A percentile compares a stretch with the other conserved stretches of the same genome.
These are phyloP conservation scores for Plectropomus leopardus DNA, from an alignment of 2,113 vertebrate genomes.

Conservation along the genomic window DNA sequence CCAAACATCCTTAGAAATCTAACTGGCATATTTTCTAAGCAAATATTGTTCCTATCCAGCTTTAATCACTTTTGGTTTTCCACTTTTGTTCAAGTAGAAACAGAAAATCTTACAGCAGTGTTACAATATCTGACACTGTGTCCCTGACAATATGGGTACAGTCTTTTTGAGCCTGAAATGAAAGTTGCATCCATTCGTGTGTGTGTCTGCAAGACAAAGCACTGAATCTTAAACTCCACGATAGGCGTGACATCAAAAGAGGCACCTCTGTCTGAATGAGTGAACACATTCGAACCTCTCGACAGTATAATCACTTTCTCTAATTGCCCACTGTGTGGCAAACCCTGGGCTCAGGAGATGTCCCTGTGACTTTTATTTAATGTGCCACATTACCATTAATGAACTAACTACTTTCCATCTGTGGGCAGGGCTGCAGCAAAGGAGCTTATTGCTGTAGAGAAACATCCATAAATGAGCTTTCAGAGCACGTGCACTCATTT, in stretches of 20 bases:
- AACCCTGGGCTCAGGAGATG: constrained; percentile 81
- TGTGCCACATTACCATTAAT: constrained; percentile 87
- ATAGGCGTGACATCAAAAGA: constrained; percentile 60
- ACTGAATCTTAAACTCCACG: constrained; percentile 45
- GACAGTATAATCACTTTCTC: constrained; percentile 85
- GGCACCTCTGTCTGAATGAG: constrained; percentile 77
- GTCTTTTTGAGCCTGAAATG: constrained; percentile 25
- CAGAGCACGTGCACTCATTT: constrained; percentile 53
- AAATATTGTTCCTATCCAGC: constrained; percentile 18
- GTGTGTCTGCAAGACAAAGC: constrained; percentile 38
- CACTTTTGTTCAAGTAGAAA: not conserved
- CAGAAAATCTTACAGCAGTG: not conserved
- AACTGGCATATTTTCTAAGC: constrained; percentile 29
- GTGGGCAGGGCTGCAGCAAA: constrained; percentile 65
- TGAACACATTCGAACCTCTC: constrained; percentile 80
- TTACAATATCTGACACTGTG: not conserved
- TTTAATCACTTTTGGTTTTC: not conserved
- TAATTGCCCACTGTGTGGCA: constrained; percentile 85
- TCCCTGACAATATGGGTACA: not conserved
- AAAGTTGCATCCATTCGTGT: constrained; percentile 37
- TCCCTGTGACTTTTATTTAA: constrained; percentile 88
- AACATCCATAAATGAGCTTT: constrained; percentile 72
- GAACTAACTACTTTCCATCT: constrained; percentile 80
- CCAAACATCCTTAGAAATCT: constrained; percentile 1
- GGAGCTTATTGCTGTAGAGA: constrained; percentile 68